Evolutionary conservation across 2,888 invertebrate species (phyloP).

Genomic region (Lysandra coridon): DNA sequence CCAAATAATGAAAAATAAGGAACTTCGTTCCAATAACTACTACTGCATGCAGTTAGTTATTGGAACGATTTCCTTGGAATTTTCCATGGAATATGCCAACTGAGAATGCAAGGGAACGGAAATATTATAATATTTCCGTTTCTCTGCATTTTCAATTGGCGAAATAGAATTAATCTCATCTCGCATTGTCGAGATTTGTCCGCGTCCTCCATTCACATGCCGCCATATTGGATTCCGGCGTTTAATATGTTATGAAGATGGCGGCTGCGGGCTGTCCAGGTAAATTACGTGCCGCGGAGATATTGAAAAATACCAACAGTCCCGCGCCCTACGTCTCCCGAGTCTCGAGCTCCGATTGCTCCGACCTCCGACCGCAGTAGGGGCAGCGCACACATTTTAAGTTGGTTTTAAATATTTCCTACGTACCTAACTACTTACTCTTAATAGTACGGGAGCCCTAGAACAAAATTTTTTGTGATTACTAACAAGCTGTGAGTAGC

Average conservation of each 20-base stretch:
- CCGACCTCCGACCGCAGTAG: too few relatives aligned
- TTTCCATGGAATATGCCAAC: not conserved
- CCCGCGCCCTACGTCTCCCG: not conserved
- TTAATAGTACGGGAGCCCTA: too few relatives aligned
- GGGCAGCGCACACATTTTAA: too few relatives aligned
- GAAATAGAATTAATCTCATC: not conserved
- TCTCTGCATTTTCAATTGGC: not conserved
- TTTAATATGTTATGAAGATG: conserved; percentile 26
- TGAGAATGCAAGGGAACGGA: not conserved
- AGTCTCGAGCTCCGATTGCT: not conserved
- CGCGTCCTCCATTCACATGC: not conserved
- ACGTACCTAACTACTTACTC: too few relatives aligned
- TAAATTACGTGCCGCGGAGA: conserved; percentile 25
- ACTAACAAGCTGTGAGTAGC: too few relatives aligned
- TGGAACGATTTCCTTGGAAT: too few relatives aligned
- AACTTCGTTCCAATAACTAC: too few relatives aligned
- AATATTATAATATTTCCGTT: not conserved
- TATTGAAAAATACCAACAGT: conserved; percentile 27
- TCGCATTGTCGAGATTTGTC: conserved; percentile 4
- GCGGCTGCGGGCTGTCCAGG: not conserved
- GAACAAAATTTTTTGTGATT: too few relatives aligned
- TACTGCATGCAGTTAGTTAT: too few relatives aligned
- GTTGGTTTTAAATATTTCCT: not conserved
- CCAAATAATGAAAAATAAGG: too few relatives aligned
- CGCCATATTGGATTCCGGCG: conserved; percentile 22